phyloP scores from a whole-genome alignment of 2,113 vertebrate genomes.

The Mormyrus lacerda region DNA sequence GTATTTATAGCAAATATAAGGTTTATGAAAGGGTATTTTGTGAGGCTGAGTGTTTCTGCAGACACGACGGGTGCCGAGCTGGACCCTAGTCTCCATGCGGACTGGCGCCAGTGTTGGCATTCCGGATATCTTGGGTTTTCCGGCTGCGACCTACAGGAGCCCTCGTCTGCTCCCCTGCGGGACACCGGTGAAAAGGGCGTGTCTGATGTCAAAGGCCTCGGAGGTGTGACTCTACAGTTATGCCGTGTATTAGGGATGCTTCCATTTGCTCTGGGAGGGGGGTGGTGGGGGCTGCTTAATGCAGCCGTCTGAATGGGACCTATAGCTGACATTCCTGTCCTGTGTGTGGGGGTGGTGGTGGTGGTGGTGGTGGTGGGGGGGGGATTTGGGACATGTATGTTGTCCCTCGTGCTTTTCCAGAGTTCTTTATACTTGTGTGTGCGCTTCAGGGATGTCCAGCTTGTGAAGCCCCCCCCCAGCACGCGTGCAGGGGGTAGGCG shows the following conservation, averaged over 20 bases:
- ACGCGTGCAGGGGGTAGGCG: background rate
- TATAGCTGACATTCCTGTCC: background rate
- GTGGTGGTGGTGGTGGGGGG: background rate
- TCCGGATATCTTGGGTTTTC: background rate
- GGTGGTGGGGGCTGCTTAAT: background rate
- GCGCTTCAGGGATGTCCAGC: background rate
- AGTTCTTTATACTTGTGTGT: too few species aligned
- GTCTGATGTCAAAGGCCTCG: background rate
- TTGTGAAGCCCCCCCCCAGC: background rate
- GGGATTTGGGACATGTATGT: background rate
- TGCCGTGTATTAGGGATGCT: background rate
- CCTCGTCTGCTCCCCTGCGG: background rate
- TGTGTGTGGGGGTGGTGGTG: background rate
- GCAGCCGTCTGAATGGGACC: too few species aligned
- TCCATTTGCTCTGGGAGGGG: background rate
- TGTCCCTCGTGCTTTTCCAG: too few species aligned
- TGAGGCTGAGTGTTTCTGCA: background rate
- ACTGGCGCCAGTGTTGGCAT: background rate
- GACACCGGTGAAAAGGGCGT: background rate
- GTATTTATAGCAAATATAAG: background rate
- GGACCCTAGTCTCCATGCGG: constrained; percentile 36
- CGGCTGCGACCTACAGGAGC: background rate
- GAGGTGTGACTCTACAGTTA: background rate
- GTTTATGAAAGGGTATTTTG: background rate
- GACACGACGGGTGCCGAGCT: background rate